Base-by-base conservation (phyloP, 1,140 invertebrate species). In the Neodiprion virginianus region DNA sequence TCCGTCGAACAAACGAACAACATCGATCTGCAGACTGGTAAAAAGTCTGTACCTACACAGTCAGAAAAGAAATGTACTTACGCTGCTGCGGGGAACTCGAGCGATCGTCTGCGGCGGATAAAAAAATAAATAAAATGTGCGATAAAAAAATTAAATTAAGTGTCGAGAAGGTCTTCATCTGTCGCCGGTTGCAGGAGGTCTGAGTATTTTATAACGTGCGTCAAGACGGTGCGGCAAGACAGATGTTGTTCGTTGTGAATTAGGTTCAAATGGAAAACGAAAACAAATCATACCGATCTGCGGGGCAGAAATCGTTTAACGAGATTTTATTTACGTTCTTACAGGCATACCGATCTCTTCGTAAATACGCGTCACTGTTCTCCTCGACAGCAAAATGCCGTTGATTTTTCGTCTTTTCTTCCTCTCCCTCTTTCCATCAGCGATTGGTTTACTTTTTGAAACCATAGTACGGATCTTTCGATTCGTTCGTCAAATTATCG, bases 101-200 rank as follows among this genome's bases (percentile, higher is more conserved):
- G 71, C 71, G 73, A 77, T 77, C 77, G 73, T 77, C 77, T 75
- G 23, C 71, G 9, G 66, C 75, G 47, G 50, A 66, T 8, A 8
- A 14, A 74, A 50, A 66, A 53, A 61, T 5, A 53, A 53, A 53
- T 10, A 11, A 53, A 53, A n/a, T 8, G 11, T 8, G 28, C 28
- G n/a, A 17, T 61, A 61, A 61, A 40, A 40, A 40, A 40, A 40
- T 40, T 1, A 40, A 40, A 40, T 40, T 40, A 40, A 40, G 28
- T 40, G 28, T 40, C 28, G 4, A 17, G 4, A 17, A 61, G 53
- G 53, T 61, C 53, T 61, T 61, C 53, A 5, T 17, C 53, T 17
- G 53, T 61, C 53, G 53, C 53, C 8, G 53, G 53, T 61, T 8
- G 53, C n/a, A 61, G 53, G 53, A 61, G 11, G 53, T 61, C n/a